Evolutionary conservation across 2,888 invertebrate genomes (phyloP).

Genomic region (Drosophila siamana): DNA sequence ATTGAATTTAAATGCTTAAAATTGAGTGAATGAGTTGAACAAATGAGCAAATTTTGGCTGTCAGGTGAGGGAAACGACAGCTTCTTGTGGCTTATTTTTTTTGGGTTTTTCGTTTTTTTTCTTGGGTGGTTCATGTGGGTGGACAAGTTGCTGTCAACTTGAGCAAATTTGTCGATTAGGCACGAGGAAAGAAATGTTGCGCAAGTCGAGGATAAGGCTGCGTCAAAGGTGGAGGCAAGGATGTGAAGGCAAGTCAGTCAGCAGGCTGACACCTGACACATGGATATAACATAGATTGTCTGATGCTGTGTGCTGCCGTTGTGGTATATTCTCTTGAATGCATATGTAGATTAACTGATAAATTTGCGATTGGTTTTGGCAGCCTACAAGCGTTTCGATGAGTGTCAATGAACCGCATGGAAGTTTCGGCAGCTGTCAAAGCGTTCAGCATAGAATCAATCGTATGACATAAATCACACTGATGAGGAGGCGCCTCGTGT

Average conservation of each 20-base stretch:
- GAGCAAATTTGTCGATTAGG: conserved; percentile 63
- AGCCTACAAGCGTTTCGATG: conserved; percentile 49
- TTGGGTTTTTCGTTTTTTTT: not conserved
- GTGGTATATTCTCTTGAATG: conserved; percentile 6
- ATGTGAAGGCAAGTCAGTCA: conserved; percentile 27
- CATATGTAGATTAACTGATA: conserved; percentile 43
- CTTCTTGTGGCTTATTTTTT: conserved; percentile 9
- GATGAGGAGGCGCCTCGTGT: conserved; percentile 44
- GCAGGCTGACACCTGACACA: conserved; percentile 42
- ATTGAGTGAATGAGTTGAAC: conserved; percentile 41
- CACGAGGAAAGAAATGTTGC: conserved; percentile 61
- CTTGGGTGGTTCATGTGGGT: conserved; percentile 50
- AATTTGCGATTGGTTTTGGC: conserved; percentile 37
- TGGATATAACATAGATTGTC: not conserved
- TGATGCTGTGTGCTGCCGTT: not conserved
- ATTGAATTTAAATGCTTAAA: conserved; percentile 64
- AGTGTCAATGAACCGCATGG: conserved; percentile 67
- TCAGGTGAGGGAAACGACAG: conserved; percentile 42
- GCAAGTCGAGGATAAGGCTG: conserved; percentile 45
- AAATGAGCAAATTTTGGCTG: conserved; percentile 26
- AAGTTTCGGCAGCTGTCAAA: conserved; percentile 63
- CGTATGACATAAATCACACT: conserved; percentile 59
- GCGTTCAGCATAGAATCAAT: conserved; percentile 59
- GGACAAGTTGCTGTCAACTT: conserved; percentile 70
- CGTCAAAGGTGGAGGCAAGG: conserved; percentile 41